Percentiles rank a stretch among this genome's conserved stretches.
Evolutionary conservation across 2,888 invertebrate genomes (phyloP).

Genomic region (Pandemis cinnamomeana): DNA sequence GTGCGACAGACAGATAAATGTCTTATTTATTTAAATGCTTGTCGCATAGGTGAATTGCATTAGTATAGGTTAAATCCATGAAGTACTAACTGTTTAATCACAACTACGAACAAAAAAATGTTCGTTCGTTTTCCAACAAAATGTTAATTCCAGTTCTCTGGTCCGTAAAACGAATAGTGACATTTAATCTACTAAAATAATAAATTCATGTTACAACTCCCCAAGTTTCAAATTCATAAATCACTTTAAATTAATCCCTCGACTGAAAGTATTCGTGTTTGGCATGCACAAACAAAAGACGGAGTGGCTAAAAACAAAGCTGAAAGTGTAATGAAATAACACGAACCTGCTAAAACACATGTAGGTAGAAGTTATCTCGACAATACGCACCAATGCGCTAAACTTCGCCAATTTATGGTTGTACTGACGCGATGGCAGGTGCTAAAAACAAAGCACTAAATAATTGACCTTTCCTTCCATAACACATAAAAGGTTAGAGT

Average conservation of each 20-base stretch:
- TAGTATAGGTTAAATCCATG: background rate
- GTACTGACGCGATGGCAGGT: constrained; percentile 37
- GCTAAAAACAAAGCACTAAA: constrained; percentile 1
- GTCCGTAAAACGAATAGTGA: background rate
- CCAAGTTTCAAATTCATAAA: constrained; percentile 1
- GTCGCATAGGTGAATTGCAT: background rate
- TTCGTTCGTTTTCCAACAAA: constrained; percentile 4
- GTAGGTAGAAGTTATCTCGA: constrained; percentile 44
- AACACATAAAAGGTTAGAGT: background rate
- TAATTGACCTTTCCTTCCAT: background rate
- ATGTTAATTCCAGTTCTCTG: background rate
- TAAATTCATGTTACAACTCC: background rate
- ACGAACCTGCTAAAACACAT: constrained; percentile 44
- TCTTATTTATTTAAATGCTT: background rate
- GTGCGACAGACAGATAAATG: background rate
- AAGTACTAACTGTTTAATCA: background rate
- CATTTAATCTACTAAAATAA: constrained; percentile 1
- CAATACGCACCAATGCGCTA: constrained; percentile 45
- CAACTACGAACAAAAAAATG: background rate
- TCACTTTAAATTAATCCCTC: constrained; percentile 24
- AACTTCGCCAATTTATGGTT: constrained; percentile 47
- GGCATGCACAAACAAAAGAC: constrained; percentile 33
- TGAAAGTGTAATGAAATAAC: constrained; percentile 40
- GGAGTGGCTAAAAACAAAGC: constrained; percentile 8
- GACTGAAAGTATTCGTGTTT: constrained; percentile 35